Base-by-base conservation (phyloP, 2,888 invertebrate species). In the Nephrotoma guestfalica region DNA sequence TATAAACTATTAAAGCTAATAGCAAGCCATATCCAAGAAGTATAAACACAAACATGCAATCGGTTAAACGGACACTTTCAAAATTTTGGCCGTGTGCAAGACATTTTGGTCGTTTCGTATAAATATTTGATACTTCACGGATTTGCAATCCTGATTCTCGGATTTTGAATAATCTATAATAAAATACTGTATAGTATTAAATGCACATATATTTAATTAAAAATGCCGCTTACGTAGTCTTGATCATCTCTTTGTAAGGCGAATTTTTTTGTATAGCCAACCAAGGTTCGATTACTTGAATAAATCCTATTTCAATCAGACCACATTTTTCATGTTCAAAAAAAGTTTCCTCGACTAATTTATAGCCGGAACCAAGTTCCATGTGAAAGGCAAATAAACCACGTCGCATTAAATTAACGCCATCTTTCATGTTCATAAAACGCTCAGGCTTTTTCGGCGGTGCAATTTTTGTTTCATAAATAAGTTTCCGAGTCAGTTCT, bases 401-500 rank as follows among this genome's bases (percentile, higher is more conserved):
- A 3, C 90, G 89, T 88, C 93, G 89, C 51, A 93, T 91, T 88
- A 89, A 91, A 86, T 91, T 91, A 0, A 93, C 91, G 0, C 93
- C 93, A 15, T 93, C 92, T 40, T 92, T 90, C 91, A 92, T 92
- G 6, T 90, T 90, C 87, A 92, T 91, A 88, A 91, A 93, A 88
- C 92, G 91, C 0, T 91, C 89, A 51, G 91, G 91, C 88, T 92
- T 92, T 0, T 92, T 93, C 88, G 92, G 91, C 0, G 92, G 92
- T 2, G 92, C 92, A 18, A 93, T 92, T 89, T 93, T 93, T 89
- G 92, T 92, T 87, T 92, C 91, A 88, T 93, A 93, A 87, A 93
- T 92, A 0, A 90, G 90, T 88, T 92, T 92, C 0, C 92, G 90
- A 84, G 93, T 90, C 0, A 93, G 92, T 1, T 93, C 93, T 1